Conservation (phyloP, 2,113 vertebrate genomes). For the Poecile atricapillus region DNA sequence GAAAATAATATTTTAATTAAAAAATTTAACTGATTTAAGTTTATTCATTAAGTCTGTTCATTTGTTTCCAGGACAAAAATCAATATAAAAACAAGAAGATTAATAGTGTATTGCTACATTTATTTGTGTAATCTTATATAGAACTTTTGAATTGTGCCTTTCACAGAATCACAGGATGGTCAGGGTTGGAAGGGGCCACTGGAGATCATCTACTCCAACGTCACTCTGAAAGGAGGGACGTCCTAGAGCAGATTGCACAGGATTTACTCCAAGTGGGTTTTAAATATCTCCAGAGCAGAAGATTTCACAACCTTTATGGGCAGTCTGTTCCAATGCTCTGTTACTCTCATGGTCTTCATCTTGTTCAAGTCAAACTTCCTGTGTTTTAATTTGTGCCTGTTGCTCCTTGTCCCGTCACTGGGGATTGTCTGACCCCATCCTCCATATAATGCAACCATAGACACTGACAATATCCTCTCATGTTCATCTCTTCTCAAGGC, state of each 20-base stretch:
- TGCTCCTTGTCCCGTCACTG: not conserved
- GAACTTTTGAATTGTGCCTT: not conserved
- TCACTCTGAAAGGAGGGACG: rapidly evolving
- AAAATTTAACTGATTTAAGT: not conserved
- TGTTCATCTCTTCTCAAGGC: not conserved
- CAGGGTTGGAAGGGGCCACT: not conserved
- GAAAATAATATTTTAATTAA: not conserved
- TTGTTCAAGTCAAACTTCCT: not conserved
- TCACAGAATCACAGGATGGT: not conserved
- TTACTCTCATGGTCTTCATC: not conserved
- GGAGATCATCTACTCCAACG: rapidly evolving
- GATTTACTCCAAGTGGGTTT: not conserved
- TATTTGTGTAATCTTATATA: not conserved
- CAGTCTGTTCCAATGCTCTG: not conserved
- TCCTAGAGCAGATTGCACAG: not conserved
- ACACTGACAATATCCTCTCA: not conserved
- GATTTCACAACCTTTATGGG: not conserved
- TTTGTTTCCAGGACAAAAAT: not conserved
- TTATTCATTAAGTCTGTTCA: not conserved
- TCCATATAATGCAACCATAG: not conserved
- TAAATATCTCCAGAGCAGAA: not conserved
- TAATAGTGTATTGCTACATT: not conserved
- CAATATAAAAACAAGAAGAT: not conserved
- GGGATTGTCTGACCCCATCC: too few species aligned
- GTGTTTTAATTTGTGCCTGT: not conserved